Base-by-base conservation (phyloP, 2,888 invertebrate genomes). In the Pseudococcus viburni region DNA sequence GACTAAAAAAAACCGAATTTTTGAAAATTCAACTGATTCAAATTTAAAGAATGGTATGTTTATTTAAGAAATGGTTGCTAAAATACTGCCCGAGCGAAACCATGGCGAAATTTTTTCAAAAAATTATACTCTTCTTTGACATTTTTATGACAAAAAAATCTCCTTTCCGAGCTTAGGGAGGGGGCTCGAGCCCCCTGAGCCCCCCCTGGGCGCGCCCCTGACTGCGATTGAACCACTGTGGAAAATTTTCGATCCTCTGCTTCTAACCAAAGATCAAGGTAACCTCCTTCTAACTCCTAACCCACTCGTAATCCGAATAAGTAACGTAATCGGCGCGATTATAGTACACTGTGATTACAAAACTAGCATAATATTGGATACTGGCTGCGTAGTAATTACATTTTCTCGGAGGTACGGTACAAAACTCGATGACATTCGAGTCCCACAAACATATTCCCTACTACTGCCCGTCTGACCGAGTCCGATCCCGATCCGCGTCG, bases 401-500 rank as follows among this genome's bases (percentile, higher is more conserved):
- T 7, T 33, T 77, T 51, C 5, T 9, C 19, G 59, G 5, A 59
- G n/a, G 6, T 59, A 19, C 7, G 8, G 59, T 59, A n/a, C 19
- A 59, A 12, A 26, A 42, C 80, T 80, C 42, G 42, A 42, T 80
- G 80, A 42, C 42, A 42, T 80, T 80, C 39, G 59, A 59, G 59
- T 59, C 59, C 59, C 59, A 59, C 59, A 19, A 59, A 59, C 59
- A 59, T 8, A 59, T 59, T 59, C 59, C 59, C 59, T 59, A 59
- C 59, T 19, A 33, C 26, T 59, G 5, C 7, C 7, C 5, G 19
- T 9, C 6, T 59, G 19, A 6, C 59, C 59, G 55, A 55, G 19
- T 33, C 26, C 26, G 26, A 33, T 33, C 19, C 59, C 15, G 42
- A 11, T 17, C 42, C 80, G 80, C n/a, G 42, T n/a, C 59, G 59